These are phyloP conservation scores for Nothobranchius furzeri DNA, from an alignment of 2,113 vertebrate genomes.

Conservation along the genomic window DNA sequence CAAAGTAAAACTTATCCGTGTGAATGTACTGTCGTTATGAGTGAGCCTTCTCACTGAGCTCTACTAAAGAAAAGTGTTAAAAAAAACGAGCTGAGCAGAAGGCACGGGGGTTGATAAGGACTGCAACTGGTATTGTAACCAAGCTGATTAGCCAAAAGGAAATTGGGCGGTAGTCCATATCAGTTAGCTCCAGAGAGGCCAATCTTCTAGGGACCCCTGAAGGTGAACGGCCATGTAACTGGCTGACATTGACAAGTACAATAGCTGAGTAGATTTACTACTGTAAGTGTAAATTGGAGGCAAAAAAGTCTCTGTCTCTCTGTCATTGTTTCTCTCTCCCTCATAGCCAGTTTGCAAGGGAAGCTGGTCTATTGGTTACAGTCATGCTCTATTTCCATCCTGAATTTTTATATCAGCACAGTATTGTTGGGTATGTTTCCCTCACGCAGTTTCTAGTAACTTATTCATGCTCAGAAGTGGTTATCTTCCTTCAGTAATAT, in stretches of 20 bases:
- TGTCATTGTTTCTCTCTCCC: neutral
- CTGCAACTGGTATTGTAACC: slow-evolving; percentile 69
- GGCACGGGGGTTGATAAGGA: slow-evolving; percentile 68
- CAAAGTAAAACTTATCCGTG: slow-evolving; percentile 13
- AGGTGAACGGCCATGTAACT: slow-evolving; percentile 63
- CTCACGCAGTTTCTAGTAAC: slow-evolving; percentile 11
- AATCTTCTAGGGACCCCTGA: slow-evolving; percentile 63
- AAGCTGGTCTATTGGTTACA: slow-evolving; percentile 29
- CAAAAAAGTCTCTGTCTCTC: slow-evolving; percentile 26
- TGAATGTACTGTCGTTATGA: slow-evolving; percentile 4
- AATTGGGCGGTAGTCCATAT: slow-evolving; percentile 78
- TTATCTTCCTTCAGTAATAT: slow-evolving; percentile 23
- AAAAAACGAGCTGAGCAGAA: slow-evolving; percentile 40
- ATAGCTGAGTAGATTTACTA: slow-evolving; percentile 59
- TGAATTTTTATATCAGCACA: neutral
- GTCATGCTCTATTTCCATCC: slow-evolving; percentile 30
- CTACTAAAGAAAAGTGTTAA: neutral
- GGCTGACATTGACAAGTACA: slow-evolving; percentile 53
- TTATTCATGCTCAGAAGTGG: slow-evolving; percentile 11
- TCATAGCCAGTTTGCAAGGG: slow-evolving; percentile 17
- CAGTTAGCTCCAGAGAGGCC: slow-evolving; percentile 70
- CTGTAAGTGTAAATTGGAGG: slow-evolving; percentile 59
- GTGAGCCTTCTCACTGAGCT: slow-evolving; percentile 15
- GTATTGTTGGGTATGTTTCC: neutral
- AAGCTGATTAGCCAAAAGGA: slow-evolving; percentile 81